Conservation (phyloP, 2,113 vertebrate species). For the Brevimyrus niger region DNA sequence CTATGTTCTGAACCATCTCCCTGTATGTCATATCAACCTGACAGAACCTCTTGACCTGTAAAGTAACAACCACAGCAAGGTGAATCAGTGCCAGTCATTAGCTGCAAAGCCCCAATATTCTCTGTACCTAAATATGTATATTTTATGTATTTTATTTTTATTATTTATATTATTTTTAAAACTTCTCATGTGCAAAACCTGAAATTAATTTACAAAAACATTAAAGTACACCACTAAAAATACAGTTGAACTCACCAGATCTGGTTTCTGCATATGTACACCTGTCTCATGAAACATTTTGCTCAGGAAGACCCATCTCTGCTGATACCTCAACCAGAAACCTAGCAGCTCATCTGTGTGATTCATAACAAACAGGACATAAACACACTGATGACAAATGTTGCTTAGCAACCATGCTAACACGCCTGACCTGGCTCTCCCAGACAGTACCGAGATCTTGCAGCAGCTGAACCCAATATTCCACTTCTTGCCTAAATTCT, state of each 20-base stretch:
- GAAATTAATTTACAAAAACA: background rate
- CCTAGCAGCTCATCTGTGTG: conserved; percentile 56
- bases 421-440: background rate
- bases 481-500: conserved; percentile 48
- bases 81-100: background rate
- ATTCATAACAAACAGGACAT: background rate
- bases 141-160: background rate
- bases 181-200: background rate
- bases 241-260: conserved; percentile 57
- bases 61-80: background rate
- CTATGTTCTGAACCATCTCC: conserved; percentile 52
- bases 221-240: background rate
- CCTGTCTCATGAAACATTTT: conserved; percentile 60
- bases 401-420: background rate
- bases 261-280: conserved; percentile 38
- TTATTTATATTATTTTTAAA: too few relatives aligned
- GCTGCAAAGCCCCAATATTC: background rate
- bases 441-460: conserved; percentile 56
- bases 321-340: conserved; percentile 65
- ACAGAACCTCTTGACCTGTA: conserved; percentile 58
- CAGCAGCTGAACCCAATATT: conserved; percentile 57
- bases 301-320: conserved; percentile 68
- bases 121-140: background rate
- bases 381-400: background rate
- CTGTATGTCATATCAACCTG: conserved; percentile 59